Conservation (phyloP, 2,888 invertebrate genomes). For the Mechanitis mazaeus region DNA sequence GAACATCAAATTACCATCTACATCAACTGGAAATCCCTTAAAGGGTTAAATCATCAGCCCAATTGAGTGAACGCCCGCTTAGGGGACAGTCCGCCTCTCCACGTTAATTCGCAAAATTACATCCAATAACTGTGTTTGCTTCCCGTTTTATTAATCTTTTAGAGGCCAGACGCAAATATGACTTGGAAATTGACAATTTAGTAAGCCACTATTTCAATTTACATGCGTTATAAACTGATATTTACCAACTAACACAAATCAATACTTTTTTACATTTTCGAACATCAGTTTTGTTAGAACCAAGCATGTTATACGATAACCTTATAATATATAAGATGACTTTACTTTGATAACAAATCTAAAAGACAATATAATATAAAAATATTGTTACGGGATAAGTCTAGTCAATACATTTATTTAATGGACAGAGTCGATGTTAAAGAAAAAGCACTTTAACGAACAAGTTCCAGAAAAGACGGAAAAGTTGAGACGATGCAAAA, state of each 20-base stretch:
- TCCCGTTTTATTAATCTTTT: conserved; percentile 40
- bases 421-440: conserved; percentile 5
- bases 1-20: background rate
- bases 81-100: conserved; percentile 36
- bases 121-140: conserved; percentile 41
- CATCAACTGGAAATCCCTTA: conserved; percentile 22
- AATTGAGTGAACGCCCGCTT: conserved; percentile 38
- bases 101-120: conserved; percentile 47
- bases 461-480: conserved; percentile 11
- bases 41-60: conserved; percentile 33
- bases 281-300: too few species aligned
- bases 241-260: too few species aligned
- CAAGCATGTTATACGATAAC: too few species aligned
- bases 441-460: conserved; percentile 15
- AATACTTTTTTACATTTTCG: too few species aligned
- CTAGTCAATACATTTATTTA: background rate
- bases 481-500: conserved; percentile 25
- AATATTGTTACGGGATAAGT: background rate
- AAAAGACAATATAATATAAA: background rate
- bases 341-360: too few species aligned
- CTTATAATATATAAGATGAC: too few species aligned
- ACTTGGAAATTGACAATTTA: conserved; percentile 30
- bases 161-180: conserved; percentile 32
- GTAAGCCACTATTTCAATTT: conserved; percentile 28
- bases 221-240: conserved; percentile 10